Percentiles rank a stretch among this genome's conserved stretches.
Conservation (phyloP, 1,140 invertebrate genomes). For the Drosophila bocki region DNA sequence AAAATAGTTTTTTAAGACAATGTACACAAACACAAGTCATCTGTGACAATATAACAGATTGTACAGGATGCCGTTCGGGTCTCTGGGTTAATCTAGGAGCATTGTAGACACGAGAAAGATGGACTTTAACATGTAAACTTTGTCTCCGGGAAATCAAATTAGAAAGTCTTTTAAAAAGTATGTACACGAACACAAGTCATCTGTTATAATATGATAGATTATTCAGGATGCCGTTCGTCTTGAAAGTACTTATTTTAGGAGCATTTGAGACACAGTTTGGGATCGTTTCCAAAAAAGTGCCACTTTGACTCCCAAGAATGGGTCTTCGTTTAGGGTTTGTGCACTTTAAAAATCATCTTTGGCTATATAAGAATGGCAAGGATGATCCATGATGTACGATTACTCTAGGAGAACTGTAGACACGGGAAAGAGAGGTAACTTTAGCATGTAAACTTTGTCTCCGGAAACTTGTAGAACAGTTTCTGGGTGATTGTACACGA, state of each 20-base stretch:
- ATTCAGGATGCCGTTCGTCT: conserved; percentile 57
- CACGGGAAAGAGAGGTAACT: conserved; percentile 1
- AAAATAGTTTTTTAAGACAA: neutral
- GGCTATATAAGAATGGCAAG: conserved; percentile 7
- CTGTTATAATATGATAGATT: conserved; percentile 43
- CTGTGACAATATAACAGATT: conserved; percentile 30
- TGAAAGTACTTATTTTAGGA: conserved; percentile 16
- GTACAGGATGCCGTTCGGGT: conserved; percentile 45
- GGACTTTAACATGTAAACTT: conserved; percentile 17
- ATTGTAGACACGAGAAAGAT: conserved; percentile 35
- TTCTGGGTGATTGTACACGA: too few species aligned
- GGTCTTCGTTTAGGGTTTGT: neutral
- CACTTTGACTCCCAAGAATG: conserved; percentile 42
- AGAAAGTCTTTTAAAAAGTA: neutral
- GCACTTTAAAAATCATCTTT: conserved; percentile 13
- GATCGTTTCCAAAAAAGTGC: conserved; percentile 9
- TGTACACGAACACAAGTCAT: conserved; percentile 61
- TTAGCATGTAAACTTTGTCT: conserved; percentile 39
- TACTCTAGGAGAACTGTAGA: conserved; percentile 23
- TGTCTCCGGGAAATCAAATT: neutral
- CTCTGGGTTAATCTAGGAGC: conserved; percentile 30
- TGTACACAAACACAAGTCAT: conserved; percentile 50
- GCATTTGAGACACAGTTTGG: conserved; percentile 46
- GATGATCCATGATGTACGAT: neutral
- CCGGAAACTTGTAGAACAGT: neutral